These are phyloP conservation scores for Drosophila infuscata DNA, from an alignment of 2,888 invertebrate species.

Conservation along the genomic window DNA sequence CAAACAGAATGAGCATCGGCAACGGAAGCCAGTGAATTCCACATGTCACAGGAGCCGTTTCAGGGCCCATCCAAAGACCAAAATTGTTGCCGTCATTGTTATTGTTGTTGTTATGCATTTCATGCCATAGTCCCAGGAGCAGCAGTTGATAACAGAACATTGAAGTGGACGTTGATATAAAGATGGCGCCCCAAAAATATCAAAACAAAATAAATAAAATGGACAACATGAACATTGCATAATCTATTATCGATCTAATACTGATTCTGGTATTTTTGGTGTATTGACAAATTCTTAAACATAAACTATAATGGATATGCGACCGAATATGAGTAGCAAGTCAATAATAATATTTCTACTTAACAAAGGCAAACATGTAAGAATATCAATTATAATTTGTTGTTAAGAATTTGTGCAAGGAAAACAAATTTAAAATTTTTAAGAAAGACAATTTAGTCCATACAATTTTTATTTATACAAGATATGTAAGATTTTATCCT, in stretches of 20 bases:
- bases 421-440: neutral
- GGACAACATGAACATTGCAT: slow-evolving; percentile 35
- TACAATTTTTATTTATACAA: neutral
- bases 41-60: slow-evolving; percentile 73
- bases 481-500: neutral
- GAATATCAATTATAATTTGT: neutral
- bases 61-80: slow-evolving; percentile 57
- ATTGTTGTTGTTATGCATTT: slow-evolving; percentile 59
- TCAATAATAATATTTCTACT: neutral
- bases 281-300: neutral
- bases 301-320: neutral
- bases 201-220: slow-evolving; percentile 35
- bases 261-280: neutral
- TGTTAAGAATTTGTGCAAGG: neutral
- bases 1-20: slow-evolving; percentile 77
- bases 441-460: neutral
- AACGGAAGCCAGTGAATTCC: slow-evolving; percentile 75
- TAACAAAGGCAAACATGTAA: neutral
- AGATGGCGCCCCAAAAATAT: slow-evolving; percentile 51
- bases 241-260: slow-evolving; percentile 8
- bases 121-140: slow-evolving; percentile 53
- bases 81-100: slow-evolving; percentile 33
- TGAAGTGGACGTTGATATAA: slow-evolving; percentile 64
- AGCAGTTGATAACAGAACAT: slow-evolving; percentile 65
- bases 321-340: neutral